Evolutionary conservation across 2,113 vertebrate species (phyloP).

Genomic region (Mungos mungo): DNA sequence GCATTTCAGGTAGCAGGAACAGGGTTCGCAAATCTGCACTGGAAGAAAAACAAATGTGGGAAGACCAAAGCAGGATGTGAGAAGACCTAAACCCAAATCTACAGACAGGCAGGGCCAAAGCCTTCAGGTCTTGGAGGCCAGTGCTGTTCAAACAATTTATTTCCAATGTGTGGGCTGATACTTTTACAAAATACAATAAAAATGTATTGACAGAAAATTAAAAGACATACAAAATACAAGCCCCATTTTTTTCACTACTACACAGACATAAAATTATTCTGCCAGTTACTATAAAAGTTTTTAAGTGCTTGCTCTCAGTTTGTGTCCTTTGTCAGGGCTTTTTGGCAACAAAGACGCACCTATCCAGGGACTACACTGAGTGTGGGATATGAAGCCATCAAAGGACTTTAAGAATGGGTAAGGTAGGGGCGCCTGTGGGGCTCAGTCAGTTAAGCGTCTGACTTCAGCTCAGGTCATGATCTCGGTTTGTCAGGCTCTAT

Average conservation of each 20-base stretch:
- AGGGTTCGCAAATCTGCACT: background rate
- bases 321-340: background rate
- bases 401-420: background rate
- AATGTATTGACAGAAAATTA: background rate
- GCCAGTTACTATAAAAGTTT: background rate
- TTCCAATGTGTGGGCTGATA: background rate
- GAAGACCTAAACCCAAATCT: background rate
- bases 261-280: background rate
- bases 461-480: no score
- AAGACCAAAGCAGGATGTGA: background rate
- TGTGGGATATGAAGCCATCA: background rate
- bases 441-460: no score
- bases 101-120: background rate
- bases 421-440: no score
- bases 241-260: background rate
- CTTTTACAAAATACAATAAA: background rate
- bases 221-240: background rate
- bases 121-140: background rate
- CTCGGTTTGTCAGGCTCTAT: no score
- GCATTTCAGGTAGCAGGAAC: background rate
- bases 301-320: background rate
- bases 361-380: background rate
- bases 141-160: background rate
- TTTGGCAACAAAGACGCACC: background rate
- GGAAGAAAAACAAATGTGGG: background rate